Base-by-base conservation (phyloP, 2,888 invertebrate genomes). In the Rhagium mordax region DNA sequence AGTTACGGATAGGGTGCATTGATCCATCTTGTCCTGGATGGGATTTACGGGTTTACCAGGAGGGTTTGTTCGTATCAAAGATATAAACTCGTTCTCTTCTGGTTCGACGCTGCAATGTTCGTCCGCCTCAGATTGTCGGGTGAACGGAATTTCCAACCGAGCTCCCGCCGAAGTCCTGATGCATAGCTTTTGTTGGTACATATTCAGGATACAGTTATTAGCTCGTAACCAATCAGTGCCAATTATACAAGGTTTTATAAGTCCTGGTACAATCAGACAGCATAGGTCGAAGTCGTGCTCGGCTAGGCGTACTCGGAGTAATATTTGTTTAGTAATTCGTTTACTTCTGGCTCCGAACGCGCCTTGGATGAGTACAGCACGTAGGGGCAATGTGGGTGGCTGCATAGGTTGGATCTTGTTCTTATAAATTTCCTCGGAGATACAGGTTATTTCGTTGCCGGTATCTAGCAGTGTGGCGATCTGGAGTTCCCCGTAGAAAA, bases 361-460 rank as follows among this genome's bases (percentile, higher is more conserved):
- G 8, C 71, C 71, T 27, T 71, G 64, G n/a, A 71, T 27, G 3
- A 65, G 57, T 1, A 66, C 49, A 0, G 71, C 71, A 8, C 21
- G 24, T 8, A 71, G 21, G 1, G 71, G 71, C 29, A 71, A 41
- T 1, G 51, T 29, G 1, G 71, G 71, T 4, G 59, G 65, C 16
- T 15, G 13, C 1, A n/a, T 48, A 10, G 20, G 1, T 24, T 49
- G 15, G 10, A 69, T 69, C 1, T 47, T 1, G 2, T 62, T 10
- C 0, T n/a, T 3, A 13, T 33, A 70, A 3, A 62, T 13, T 57
- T 71, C 71, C n/a, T 71, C 71, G 1, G 65, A 65, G 4, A 71
- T 15, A 21, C 64, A 64, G 47, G 71, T 57, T 24, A 71, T n/a
- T 27, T 71, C 71, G 20, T 57, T 65, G n/a, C 71, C 71, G 13